Evolutionary conservation across 1,140 invertebrate species (phyloP), one percentile per base, ranked within the genome.

Genomic region (Drosophila lacteicornis): DNA sequence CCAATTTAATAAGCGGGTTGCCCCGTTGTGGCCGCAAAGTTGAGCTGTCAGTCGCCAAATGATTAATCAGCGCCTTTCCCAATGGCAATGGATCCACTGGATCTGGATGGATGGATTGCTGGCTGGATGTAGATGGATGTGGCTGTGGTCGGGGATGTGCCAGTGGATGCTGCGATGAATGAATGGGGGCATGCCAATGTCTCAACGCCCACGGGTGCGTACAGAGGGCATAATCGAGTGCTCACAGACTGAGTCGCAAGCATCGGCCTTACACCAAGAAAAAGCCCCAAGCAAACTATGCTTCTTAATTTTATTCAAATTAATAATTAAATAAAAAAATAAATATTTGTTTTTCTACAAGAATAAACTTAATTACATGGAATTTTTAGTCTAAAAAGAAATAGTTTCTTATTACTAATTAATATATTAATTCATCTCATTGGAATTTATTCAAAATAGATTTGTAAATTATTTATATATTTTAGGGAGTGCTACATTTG

Each of bases 1-100:
- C 85, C 85, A 88, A 88, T 88, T 88, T 88, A 88, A 88, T 88
- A 88, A 88, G 85, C 85, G 81, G 83, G 77, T 83, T 87, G 80
- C 77, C 69, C 79, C 71, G 76, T 79, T 79, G 76, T 79, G 67
- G 75, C 76, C 76, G 77, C 84, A 88, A 88, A 88, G 85, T 88
- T 88, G 75, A 88, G 85, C 85, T 88, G 85, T 88, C 85, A 88
- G 85, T 88, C 81, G 85, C 80, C 88, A 85, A 73, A 88, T 88
- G 85, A 88, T 88, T 88, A 88, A 88, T 88, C 85, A 88, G 80
- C 80, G 77, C 56, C 56, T 25, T 27, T 60, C 17, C 19, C 17
- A 12, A 47, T 73, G 40, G 69, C 66, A 74, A 50, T 58, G 38
- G 58, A 47, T 65, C 40, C 49, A 56, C 53, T 58, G 27, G 46